Evolutionary conservation across 2,797 vertebrate genomes (phyloP), one percentile per base, ranked within the genome.

Genomic region (Iguana delicatissima): DNA sequence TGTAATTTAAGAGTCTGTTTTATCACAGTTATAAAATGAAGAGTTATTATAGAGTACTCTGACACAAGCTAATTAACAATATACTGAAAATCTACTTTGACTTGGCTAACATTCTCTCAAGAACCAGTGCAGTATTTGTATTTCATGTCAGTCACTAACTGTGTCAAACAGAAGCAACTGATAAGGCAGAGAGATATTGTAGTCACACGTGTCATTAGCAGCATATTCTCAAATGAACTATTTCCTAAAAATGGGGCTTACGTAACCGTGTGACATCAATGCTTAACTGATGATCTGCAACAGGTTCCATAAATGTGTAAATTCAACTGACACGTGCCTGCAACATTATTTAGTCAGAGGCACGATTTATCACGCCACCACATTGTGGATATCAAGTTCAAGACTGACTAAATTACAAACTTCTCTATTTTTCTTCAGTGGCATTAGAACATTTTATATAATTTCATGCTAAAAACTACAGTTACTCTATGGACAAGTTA

Each of bases 61-160:
- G 90, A 92, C 85, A 93, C 69, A 91, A 93, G 20, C 38, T 94
- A 92, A 88, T 29, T 35, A 92, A 91, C 87, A 92, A 93, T 77
- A 85, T 87, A 89, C 87, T 90, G 91, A 93, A 92, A 92, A 91
- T 89, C 91, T 94, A 86, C 14, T 22, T 81, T 90, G 89, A 89
- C 89, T 35, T 52, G 77, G 91, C 94, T 92, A 93, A 95, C 89
- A 91, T 80, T 84, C 90, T 93, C 89, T 87, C 81, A 89, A 85
- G 87, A 93, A 93, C 91, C 90, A 94, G 91, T 88, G 80, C 79
- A 38, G 2, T 62, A 59, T 64, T 46, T 42, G 74, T 2, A 72
- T 91, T 93, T 97, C 94, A 94, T 93, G 95, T 94, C 95, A 94
- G 83, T 81, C 83, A 22, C 73, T 87, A 91, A 90, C 88, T 88